Conservation (phyloP, 2,888 invertebrate genomes). For the Andrena bucephala region DNA sequence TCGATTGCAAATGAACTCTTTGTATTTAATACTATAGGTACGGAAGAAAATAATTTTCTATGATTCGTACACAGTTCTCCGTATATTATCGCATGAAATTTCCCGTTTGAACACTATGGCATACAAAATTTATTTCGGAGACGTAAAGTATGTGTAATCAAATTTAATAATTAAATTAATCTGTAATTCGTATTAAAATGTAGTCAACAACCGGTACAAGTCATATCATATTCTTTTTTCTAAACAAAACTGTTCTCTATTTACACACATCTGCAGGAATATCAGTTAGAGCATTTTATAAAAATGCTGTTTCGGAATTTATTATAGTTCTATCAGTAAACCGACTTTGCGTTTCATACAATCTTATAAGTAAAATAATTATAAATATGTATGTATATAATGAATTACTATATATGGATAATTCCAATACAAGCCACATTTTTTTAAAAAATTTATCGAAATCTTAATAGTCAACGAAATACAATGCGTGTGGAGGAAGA, state of each 20-base stretch:
- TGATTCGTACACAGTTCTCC: constrained; percentile 30
- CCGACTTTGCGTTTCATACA: constrained; percentile 33
- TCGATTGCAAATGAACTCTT: constrained; percentile 34
- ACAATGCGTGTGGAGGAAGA: constrained; percentile 66
- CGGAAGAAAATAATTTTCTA: constrained; percentile 43
- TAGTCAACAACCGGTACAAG: constrained; percentile 35
- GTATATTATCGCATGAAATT: constrained; percentile 34
- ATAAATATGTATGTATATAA: constrained; percentile 43
- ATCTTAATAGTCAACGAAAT: constrained; percentile 35
- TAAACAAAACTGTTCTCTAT: constrained; percentile 22
- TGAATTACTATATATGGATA: constrained; percentile 21
- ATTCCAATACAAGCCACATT: constrained; percentile 46
- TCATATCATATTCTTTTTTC: constrained; percentile 32
- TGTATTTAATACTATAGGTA: constrained; percentile 8
- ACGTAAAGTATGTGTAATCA: constrained; percentile 36
- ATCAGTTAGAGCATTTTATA: constrained; percentile 36
- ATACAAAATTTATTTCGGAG: constrained; percentile 36
- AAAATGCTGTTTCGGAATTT: constrained; percentile 39
- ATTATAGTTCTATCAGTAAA: constrained; percentile 35
- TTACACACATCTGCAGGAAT: constrained; percentile 31
- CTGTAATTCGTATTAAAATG: constrained; percentile 45
- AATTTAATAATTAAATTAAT: constrained; percentile 37
- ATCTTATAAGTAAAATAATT: constrained; percentile 47
- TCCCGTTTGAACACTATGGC: constrained; percentile 66
- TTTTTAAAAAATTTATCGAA: constrained; percentile 52